phyloP scores from a whole-genome alignment of 2,888 invertebrate species.

The Drosophila borborema region DNA sequence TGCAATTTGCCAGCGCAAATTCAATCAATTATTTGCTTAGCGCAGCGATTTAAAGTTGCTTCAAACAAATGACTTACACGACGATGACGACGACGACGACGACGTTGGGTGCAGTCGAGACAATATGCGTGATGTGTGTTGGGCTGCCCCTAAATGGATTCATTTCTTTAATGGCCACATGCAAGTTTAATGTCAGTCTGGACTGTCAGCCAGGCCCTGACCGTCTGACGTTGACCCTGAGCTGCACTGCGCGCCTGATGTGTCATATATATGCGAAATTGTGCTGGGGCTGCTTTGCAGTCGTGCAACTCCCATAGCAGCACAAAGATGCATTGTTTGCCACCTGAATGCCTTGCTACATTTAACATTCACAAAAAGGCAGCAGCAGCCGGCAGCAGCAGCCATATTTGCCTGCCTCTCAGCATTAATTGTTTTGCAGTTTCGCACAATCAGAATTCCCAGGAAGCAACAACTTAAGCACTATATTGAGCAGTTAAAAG shows the following conservation, averaged over 20 bases:
- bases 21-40: slow-evolving; percentile 51
- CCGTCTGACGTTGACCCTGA: slow-evolving; percentile 50
- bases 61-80: slow-evolving; percentile 18
- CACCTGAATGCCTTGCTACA: slow-evolving; percentile 32
- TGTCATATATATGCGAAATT: slow-evolving; percentile 20
- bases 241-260: slow-evolving; percentile 15
- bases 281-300: not conserved
- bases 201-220: slow-evolving; percentile 25
- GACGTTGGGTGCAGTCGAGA: slow-evolving; percentile 39
- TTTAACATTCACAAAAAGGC: slow-evolving; percentile 45
- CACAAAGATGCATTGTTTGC: slow-evolving; percentile 50
- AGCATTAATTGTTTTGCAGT: slow-evolving; percentile 46
- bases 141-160: slow-evolving; percentile 30
- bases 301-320: not conserved
- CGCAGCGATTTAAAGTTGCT: slow-evolving; percentile 39
- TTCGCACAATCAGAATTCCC: slow-evolving; percentile 32
- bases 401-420: slow-evolving; percentile 5
- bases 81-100: not conserved
- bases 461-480: slow-evolving; percentile 56
- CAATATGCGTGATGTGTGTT: slow-evolving; percentile 47
- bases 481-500: slow-evolving; percentile 57
- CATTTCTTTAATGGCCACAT: slow-evolving; percentile 30
- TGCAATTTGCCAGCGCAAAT: slow-evolving; percentile 59
- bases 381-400: not conserved
- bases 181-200: slow-evolving; percentile 59